These are phyloP conservation scores for Lutjanus erythropterus DNA, from an alignment of 2,113 vertebrate genomes.

Conservation along the genomic window DNA sequence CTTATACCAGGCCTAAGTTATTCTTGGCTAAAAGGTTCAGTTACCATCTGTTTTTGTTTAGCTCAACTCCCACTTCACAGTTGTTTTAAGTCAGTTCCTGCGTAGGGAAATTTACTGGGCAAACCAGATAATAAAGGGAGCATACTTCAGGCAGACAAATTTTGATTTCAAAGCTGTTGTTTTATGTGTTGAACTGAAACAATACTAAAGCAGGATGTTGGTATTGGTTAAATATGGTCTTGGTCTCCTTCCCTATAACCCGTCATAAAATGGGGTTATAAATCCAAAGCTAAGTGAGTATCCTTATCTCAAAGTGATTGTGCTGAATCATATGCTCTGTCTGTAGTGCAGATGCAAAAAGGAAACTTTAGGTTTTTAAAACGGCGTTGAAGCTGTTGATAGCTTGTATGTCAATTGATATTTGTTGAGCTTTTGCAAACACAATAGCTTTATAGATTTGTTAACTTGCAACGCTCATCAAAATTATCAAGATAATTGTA, in stretches of 20 bases:
- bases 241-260: not conserved
- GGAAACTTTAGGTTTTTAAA: not conserved
- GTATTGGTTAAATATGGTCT: conserved; percentile 6
- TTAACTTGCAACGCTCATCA: not conserved
- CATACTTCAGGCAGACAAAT: not conserved
- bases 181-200: not conserved
- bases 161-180: not conserved
- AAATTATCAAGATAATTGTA: not conserved
- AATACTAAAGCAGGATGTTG: not conserved
- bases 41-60: conserved; percentile 3
- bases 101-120: not conserved
- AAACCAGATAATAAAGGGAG: not conserved
- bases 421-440: not conserved
- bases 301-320: not conserved
- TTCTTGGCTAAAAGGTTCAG: conserved; percentile 8
- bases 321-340: not conserved
- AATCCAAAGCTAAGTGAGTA: not conserved
- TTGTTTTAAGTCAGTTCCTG: not conserved
- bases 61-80: conserved; percentile 1
- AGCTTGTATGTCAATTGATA: not conserved
- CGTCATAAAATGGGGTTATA: not conserved
- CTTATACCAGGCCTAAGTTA: conserved; percentile 9
- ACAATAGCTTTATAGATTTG: not conserved
- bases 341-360: not conserved
- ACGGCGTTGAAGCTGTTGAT: not conserved